A percentile compares a stretch with the other conserved stretches of the same genome.
These are phyloP conservation scores for Dromas ardeola DNA, from an alignment of 2,113 vertebrate genomes.

Conservation along the genomic window DNA sequence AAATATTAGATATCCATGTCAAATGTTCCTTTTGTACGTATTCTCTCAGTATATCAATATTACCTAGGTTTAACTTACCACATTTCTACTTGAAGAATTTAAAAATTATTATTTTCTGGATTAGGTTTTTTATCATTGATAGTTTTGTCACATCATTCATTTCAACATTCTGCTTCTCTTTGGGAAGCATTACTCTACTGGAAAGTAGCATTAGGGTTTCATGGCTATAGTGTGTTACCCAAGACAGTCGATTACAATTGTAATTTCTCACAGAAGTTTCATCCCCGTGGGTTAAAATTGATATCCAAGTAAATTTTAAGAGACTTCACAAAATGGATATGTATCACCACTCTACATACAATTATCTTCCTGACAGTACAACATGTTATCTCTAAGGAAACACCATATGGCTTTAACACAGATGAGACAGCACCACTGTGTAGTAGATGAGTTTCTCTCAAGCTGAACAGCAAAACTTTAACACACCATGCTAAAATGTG, in stretches of 20 bases:
- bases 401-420: conserved; percentile 3
- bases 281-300: not conserved
- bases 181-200: not conserved
- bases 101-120: not conserved
- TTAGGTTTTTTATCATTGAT: not conserved
- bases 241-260: conserved; percentile 23
- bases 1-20: not conserved
- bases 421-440: conserved; percentile 4
- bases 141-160: not conserved
- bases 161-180: conserved; percentile 21
- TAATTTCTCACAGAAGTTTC: conserved; percentile 55
- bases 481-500: not conserved
- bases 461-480: not conserved
- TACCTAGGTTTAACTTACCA: not conserved
- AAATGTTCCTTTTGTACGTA: not conserved
- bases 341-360: not conserved
- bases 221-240: not conserved
- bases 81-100: not conserved
- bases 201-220: conserved; percentile 33
- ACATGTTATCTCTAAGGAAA: not conserved
- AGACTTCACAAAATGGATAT: conserved; percentile 4
- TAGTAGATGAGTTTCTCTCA: not conserved
- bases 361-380: conserved; percentile 3
- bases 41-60: not conserved
- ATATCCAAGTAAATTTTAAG: conserved; percentile 2